Percentiles rank a stretch among this genome's conserved stretches.
Conservation (phyloP, 2,797 vertebrate species). For the Pipistrellus pipistrellus region DNA sequence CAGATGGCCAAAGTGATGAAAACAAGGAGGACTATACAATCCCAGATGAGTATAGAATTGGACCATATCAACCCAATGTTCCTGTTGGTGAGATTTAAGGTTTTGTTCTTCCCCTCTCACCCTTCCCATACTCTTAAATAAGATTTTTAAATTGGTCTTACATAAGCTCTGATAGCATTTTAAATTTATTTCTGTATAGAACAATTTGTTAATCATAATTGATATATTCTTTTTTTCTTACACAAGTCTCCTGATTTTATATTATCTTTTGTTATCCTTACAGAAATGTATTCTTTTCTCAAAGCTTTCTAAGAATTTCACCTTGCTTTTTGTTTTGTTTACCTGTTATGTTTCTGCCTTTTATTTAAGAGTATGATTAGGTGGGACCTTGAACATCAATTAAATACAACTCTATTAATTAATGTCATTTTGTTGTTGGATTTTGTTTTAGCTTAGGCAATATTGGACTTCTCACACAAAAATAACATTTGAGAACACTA, state of each 20-base stretch:
- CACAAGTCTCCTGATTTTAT: slow-evolving; percentile 53
- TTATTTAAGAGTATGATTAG: slow-evolving; percentile 54
- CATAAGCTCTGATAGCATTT: slow-evolving; percentile 39
- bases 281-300: slow-evolving; percentile 44
- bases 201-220: slow-evolving; percentile 46
- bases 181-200: slow-evolving; percentile 39
- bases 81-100: slow-evolving; percentile 93
- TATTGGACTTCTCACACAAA: slow-evolving; percentile 65
- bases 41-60: slow-evolving; percentile 91
- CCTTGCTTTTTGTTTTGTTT: slow-evolving; percentile 70
- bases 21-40: slow-evolving; percentile 87
- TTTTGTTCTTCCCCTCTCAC: slow-evolving; percentile 55
- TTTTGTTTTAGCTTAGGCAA: slow-evolving; percentile 55
- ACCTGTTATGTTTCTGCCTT: slow-evolving; percentile 58
- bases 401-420: slow-evolving; percentile 52
- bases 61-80: slow-evolving; percentile 91
- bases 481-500: slow-evolving; percentile 68
- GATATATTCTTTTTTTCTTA: slow-evolving; percentile 46
- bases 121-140: slow-evolving; percentile 27
- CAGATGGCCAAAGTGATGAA: slow-evolving; percentile 85
- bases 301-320: slow-evolving; percentile 64
- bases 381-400: slow-evolving; percentile 35
- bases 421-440: slow-evolving; percentile 7
- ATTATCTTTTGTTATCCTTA: slow-evolving; percentile 65
- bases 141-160: slow-evolving; percentile 50